These are phyloP conservation scores for Diploscapter pachys DNA, from an alignment of 1,140 invertebrate species.

Conservation along the genomic window DNA sequence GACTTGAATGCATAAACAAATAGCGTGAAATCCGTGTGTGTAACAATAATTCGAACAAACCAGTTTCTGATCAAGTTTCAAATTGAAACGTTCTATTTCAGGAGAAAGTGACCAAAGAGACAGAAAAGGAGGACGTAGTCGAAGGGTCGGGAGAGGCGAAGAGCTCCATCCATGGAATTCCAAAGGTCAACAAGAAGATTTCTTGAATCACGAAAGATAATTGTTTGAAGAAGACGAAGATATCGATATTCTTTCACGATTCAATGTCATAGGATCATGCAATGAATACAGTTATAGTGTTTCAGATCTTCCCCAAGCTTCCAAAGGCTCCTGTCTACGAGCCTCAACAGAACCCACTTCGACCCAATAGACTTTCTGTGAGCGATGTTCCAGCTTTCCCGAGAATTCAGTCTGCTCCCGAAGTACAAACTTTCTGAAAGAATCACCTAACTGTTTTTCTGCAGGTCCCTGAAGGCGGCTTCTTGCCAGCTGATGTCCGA, in stretches of 20 bases:
- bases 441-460: slow-evolving; percentile 27
- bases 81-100: too few species aligned
- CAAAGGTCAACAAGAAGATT: slow-evolving; percentile 30
- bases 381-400: slow-evolving; percentile 10
- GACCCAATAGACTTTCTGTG: neutral
- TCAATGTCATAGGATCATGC: too few species aligned
- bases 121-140: slow-evolving; percentile 21
- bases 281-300: too few species aligned
- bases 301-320: slow-evolving; percentile 45
- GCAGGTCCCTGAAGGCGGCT: slow-evolving; percentile 56
- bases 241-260: too few species aligned
- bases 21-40: too few species aligned
- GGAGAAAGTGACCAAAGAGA: too few species aligned
- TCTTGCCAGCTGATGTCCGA: slow-evolving; percentile 47
- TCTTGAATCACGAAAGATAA: too few species aligned
- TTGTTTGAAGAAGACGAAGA: too few species aligned
- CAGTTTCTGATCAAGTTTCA: too few species aligned
- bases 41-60: too few species aligned
- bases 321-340: slow-evolving; percentile 36
- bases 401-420: slow-evolving; percentile 21
- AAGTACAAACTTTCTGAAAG: slow-evolving; percentile 2
- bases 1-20: too few species aligned
- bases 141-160: slow-evolving; percentile 35
- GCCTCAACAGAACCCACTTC: neutral
- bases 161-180: slow-evolving; percentile 54